A percentile compares a stretch with the other conserved stretches of the same genome.
These are phyloP conservation scores for Ctenopoma kingsleyae DNA, from an alignment of 2,797 vertebrate species.

Conservation along the genomic window DNA sequence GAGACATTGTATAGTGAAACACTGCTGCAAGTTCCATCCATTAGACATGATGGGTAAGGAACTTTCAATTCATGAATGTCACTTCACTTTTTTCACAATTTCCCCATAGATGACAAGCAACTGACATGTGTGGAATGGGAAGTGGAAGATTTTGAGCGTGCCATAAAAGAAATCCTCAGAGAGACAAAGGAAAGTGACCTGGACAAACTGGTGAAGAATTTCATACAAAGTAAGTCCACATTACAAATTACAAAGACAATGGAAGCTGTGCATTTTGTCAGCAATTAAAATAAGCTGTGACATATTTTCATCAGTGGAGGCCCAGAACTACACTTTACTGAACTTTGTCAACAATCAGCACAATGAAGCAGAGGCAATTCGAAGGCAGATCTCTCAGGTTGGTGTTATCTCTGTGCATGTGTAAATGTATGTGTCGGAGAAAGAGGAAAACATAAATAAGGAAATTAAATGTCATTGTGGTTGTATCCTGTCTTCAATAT, in stretches of 20 bases:
- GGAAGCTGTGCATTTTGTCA: background rate
- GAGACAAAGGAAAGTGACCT: constrained; percentile 24
- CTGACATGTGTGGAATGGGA: background rate
- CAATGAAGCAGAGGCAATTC: background rate
- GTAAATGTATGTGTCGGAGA: background rate
- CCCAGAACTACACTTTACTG: constrained; percentile 80
- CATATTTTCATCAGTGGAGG: constrained; percentile 58
- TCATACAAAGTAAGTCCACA: constrained; percentile 17
- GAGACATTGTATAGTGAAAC: background rate
- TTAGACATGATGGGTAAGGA: background rate
- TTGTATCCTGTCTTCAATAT: background rate
- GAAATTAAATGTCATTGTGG: background rate
- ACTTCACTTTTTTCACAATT: background rate
- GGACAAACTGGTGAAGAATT: constrained; percentile 29
- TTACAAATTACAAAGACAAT: background rate
- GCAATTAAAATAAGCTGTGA: background rate
- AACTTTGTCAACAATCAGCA: constrained; percentile 62
- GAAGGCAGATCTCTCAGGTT: constrained; percentile 22
- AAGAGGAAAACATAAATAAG: background rate
- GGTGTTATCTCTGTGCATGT: background rate
- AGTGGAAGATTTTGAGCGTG: constrained; percentile 10
- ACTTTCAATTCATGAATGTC: background rate
- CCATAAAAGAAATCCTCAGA: constrained; percentile 16
- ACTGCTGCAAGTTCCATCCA: background rate
- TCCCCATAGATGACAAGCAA: constrained; percentile 2